Evolutionary conservation across 2,113 vertebrate genomes (phyloP).

Genomic region (Merops nubicus): DNA sequence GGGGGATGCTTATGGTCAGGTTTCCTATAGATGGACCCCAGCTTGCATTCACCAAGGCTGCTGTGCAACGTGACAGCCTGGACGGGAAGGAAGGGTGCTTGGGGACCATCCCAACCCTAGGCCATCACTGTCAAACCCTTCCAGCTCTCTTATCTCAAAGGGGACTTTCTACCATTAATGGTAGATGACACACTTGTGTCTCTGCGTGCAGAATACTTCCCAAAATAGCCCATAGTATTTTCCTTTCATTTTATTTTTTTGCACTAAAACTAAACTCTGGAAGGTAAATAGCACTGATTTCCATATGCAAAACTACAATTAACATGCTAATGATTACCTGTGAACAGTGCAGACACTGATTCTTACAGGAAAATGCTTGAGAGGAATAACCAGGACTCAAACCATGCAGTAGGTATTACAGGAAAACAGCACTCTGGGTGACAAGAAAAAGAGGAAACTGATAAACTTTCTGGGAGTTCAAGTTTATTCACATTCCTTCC

Average conservation of each 20-base stretch:
- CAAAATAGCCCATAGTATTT: background rate
- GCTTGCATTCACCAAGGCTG: background rate
- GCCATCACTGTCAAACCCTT: background rate
- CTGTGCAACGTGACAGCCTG: background rate
- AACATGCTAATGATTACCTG: background rate
- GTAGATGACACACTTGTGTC: accelerated
- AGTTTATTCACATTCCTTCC: background rate
- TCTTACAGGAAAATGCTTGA: background rate
- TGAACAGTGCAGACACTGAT: background rate
- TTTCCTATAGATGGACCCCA: background rate
- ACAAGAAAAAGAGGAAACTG: background rate
- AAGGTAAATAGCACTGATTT: background rate
- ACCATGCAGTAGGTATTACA: accelerated
- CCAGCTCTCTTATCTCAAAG: background rate
- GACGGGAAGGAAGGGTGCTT: background rate
- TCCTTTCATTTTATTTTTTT: background rate
- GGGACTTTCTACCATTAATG: background rate
- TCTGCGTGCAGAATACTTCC: background rate
- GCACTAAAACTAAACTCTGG: background rate
- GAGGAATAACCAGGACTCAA: background rate
- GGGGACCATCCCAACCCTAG: background rate
- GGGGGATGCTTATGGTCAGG: background rate
- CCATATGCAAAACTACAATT: background rate
- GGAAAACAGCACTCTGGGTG: background rate
- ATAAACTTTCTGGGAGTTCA: background rate